A percentile compares a stretch with the other conserved stretches of the same genome.
Evolutionary conservation across 2,113 vertebrate genomes (phyloP).

Genomic region (Microcebus murinus): DNA sequence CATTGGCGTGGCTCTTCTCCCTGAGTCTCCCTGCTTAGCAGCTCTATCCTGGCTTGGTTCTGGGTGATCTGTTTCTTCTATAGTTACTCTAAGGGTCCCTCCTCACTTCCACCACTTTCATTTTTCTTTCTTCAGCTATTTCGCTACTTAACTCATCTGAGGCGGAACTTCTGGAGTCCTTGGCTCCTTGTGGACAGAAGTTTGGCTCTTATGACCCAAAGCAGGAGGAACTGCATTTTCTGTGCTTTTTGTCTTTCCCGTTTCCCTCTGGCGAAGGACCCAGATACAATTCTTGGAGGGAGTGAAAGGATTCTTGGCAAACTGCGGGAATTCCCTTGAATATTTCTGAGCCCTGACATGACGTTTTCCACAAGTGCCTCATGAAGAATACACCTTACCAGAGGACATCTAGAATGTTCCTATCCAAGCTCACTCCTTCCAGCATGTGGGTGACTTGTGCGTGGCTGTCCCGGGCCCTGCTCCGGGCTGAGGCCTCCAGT

Average conservation of each 20-base stretch:
- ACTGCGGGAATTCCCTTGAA: constrained; percentile 90
- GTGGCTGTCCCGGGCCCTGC: constrained; percentile 93
- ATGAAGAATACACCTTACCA: constrained; percentile 89
- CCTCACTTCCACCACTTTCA: background rate
- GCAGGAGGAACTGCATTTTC: constrained; percentile 75
- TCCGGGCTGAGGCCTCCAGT: constrained; percentile 92
- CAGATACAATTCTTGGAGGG: constrained; percentile 93
- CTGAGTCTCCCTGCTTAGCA: background rate
- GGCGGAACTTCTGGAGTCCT: constrained; percentile 29
- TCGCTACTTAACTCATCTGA: constrained; percentile 62
- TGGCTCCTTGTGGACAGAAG: constrained; percentile 75
- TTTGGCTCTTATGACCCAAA: constrained; percentile 56
- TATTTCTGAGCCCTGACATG: constrained; percentile 92
- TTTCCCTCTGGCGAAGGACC: constrained; percentile 87
- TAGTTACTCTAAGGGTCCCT: constrained; percentile 66
- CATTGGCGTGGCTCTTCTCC: constrained; percentile 57
- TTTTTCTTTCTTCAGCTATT: constrained; percentile 73
- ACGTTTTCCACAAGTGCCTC: constrained; percentile 89
- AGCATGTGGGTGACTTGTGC: constrained; percentile 91
- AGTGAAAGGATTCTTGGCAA: constrained; percentile 89
- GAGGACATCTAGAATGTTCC: constrained; percentile 91
- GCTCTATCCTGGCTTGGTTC: constrained; percentile 51
- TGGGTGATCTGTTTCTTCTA: constrained; percentile 57
- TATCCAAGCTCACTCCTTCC: constrained; percentile 91
- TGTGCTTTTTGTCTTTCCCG: constrained; percentile 71